Percentiles rank a stretch among this genome's conserved stretches.
Conservation (phyloP, 2,888 invertebrate species). For the Esperia sulphurella region DNA sequence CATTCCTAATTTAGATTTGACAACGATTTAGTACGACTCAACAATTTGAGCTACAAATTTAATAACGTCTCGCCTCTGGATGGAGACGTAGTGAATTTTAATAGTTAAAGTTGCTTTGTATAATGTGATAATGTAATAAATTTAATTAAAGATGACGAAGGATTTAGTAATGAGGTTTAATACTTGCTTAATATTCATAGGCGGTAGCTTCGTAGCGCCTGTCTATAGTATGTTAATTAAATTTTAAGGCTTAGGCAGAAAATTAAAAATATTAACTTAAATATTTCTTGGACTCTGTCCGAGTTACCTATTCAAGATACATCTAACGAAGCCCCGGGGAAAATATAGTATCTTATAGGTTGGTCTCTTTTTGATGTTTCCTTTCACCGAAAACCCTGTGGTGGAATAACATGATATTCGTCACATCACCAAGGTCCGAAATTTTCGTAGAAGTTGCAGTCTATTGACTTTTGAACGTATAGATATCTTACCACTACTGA, state of each 20-base stretch:
- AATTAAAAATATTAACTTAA: not conserved
- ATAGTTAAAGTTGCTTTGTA: not conserved
- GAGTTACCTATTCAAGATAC: too few relatives aligned
- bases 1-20: conserved; percentile 60
- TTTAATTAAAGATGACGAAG: conserved; percentile 11
- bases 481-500: too few relatives aligned
- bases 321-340: too few relatives aligned
- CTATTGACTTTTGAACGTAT: too few relatives aligned
- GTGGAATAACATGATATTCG: too few relatives aligned
- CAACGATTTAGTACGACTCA: conserved; percentile 46
- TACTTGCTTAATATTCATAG: not conserved
- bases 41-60: conserved; percentile 37
- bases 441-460: too few relatives aligned
- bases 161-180: not conserved
- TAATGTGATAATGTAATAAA: conserved; percentile 6
- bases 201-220: not conserved
- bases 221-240: not conserved
- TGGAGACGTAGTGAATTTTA: not conserved
- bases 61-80: not conserved
- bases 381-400: too few relatives aligned
- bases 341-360: too few relatives aligned
- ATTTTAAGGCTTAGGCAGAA: not conserved
- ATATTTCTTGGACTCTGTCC: not conserved
- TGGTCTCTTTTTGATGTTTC: too few relatives aligned
- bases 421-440: too few relatives aligned